phyloP scores from a whole-genome alignment of 92 coral and sea anemone species.

The Actinernus sp. region DNA sequence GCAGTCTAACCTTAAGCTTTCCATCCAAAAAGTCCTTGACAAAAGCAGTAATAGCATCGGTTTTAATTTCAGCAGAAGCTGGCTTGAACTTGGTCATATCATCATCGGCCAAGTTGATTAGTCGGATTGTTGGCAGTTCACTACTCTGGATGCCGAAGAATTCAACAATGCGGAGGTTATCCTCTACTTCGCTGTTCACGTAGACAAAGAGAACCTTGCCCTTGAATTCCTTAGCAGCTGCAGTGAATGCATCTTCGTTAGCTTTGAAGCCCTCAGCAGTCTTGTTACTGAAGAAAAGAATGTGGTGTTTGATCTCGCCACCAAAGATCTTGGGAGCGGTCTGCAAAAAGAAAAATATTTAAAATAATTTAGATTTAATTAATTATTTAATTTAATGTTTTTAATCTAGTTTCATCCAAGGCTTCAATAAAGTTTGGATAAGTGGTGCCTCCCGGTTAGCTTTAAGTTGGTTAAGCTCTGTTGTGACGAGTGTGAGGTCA shows the following conservation, averaged over 20 bases:
- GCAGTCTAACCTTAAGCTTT: constrained; percentile 85
- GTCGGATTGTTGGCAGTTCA: constrained; percentile 93
- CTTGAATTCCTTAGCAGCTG: constrained; percentile 93
- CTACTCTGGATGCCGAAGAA: constrained; percentile 91
- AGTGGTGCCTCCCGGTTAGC: too few relatives aligned
- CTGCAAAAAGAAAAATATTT: constrained; percentile 27
- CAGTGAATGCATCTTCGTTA: constrained; percentile 68
- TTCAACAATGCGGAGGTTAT: constrained; percentile 94
- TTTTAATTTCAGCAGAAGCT: constrained; percentile 67
- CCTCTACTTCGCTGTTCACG: constrained; percentile 90
- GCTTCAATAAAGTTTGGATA: too few relatives aligned
- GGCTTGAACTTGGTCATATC: constrained; percentile 98
- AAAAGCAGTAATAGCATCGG: constrained; percentile 78
- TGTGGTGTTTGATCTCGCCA: constrained; percentile 91
- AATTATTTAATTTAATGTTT: too few relatives aligned
- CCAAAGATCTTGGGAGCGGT: constrained; percentile 99
- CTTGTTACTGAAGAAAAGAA: constrained; percentile 87
- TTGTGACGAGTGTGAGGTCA: too few relatives aligned
- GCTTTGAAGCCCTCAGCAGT: constrained; percentile 78
- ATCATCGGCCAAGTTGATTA: constrained; percentile 95
- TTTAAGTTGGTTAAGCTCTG: too few relatives aligned
- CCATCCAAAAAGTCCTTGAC: constrained; percentile 82
- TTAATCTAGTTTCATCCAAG: too few relatives aligned
- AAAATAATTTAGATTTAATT: too few relatives aligned
- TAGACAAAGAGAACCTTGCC: constrained; percentile 96